Conservation (phyloP, 2,888 invertebrate species). For the Mythimna albipuncta region DNA sequence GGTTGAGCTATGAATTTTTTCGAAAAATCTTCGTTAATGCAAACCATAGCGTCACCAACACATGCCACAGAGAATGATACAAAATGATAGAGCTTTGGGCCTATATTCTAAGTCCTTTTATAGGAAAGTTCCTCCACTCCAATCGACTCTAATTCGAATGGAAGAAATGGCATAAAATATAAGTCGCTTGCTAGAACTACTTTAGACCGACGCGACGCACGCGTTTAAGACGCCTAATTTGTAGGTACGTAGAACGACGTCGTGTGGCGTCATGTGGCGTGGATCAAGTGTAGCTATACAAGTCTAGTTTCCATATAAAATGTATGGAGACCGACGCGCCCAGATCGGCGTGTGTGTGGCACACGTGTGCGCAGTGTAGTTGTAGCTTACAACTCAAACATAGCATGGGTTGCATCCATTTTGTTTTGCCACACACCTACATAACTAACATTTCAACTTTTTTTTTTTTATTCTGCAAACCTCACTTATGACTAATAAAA, state of each 20-base stretch:
- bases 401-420: conserved; percentile 8
- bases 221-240: too few relatives aligned
- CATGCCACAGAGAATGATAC: background rate
- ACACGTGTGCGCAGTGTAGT: too few relatives aligned
- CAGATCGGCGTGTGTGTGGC: too few relatives aligned
- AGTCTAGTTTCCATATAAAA: too few relatives aligned
- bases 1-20: background rate
- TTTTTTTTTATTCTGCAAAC: background rate
- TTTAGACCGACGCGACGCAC: too few relatives aligned
- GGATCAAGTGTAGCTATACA: too few relatives aligned
- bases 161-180: too few relatives aligned
- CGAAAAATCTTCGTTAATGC: background rate
- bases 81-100: background rate
- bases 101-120: background rate
- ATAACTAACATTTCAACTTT: background rate
- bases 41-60: background rate
- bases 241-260: too few relatives aligned
- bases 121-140: background rate
- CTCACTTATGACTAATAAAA: background rate
- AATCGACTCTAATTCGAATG: too few relatives aligned
- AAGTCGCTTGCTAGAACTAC: too few relatives aligned
- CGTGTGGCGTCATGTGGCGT: too few relatives aligned
- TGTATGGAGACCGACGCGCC: too few relatives aligned
- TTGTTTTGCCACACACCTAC: conserved; percentile 17
- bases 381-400: background rate